These are phyloP conservation scores for Cheilosia impressa DNA, from an alignment of 2,888 invertebrate genomes.

Conservation along the genomic window DNA sequence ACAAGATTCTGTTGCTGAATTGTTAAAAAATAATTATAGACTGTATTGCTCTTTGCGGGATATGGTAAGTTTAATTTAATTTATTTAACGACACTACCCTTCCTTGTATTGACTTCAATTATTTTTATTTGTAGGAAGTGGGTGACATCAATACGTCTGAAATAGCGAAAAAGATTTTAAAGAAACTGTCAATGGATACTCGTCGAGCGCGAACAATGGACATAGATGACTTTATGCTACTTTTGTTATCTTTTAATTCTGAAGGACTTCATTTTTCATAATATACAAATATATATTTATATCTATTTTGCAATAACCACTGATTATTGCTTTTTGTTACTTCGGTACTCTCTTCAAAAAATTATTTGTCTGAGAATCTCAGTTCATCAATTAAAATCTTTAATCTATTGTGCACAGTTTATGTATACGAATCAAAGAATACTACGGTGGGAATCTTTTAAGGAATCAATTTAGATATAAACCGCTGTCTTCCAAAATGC, in stretches of 20 bases:
- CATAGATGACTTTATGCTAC: slow-evolving; percentile 96
- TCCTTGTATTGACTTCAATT: slow-evolving; percentile 8
- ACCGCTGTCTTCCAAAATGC: no score
- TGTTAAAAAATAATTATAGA: slow-evolving; percentile 95
- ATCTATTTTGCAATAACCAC: no score
- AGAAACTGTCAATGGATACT: slow-evolving; percentile 87
- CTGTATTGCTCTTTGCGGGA: slow-evolving; percentile 94
- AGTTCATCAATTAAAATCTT: no score
- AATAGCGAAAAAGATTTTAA: slow-evolving; percentile 90
- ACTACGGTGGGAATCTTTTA: no score
- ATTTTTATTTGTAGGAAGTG: slow-evolving; percentile 85
- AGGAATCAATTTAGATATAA: no score
- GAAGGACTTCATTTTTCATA: slow-evolving; percentile 94
- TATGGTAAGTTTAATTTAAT: slow-evolving; percentile 84
- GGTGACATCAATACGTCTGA: slow-evolving; percentile 92
- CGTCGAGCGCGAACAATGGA: slow-evolving; percentile 97
- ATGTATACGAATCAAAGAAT: no score
- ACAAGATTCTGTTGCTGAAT: slow-evolving; percentile 91
- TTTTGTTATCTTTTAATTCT: slow-evolving; percentile 94
- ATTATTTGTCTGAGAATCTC: no score
- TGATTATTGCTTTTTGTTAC: no score
- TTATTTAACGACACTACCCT: no score
- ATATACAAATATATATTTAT: no score
- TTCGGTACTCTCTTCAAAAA: no score
- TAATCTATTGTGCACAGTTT: no score